A percentile compares a stretch with the other conserved stretches of the same genome.
Conservation (phyloP, 2,888 invertebrate genomes). For the Melanargia galathea region DNA sequence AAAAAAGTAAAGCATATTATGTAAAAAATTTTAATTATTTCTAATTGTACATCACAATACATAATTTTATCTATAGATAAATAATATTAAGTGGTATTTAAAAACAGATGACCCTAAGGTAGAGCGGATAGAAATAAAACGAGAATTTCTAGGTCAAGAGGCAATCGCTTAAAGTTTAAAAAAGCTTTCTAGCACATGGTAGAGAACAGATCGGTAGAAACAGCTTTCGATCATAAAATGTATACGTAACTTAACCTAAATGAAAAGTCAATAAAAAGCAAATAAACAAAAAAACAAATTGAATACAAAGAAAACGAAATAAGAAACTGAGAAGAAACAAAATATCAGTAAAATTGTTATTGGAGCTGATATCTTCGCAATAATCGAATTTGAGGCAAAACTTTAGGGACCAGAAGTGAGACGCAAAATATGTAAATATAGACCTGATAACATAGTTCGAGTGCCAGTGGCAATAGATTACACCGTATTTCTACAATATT, state of each 20-base stretch:
- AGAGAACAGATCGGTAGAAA: background rate
- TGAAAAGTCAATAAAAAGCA: conserved; percentile 33
- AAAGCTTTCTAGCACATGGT: background rate
- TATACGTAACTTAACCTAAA: background rate
- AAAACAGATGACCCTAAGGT: too few relatives aligned
- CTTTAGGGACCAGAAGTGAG: conserved; percentile 37
- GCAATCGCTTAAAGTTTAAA: background rate
- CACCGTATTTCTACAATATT: too few relatives aligned
- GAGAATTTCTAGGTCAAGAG: background rate
- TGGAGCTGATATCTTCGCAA: conserved; percentile 42
- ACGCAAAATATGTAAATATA: conserved; percentile 46
- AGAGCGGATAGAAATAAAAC: background rate
- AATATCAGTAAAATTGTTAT: conserved; percentile 41
- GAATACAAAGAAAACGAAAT: conserved; percentile 37
- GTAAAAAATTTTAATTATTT: too few relatives aligned
- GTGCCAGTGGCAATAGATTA: background rate
- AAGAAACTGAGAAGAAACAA: conserved; percentile 37
- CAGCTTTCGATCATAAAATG: background rate
- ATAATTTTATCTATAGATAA: too few relatives aligned
- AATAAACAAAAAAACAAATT: conserved; percentile 38
- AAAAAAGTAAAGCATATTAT: too few relatives aligned
- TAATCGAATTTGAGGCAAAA: conserved; percentile 46
- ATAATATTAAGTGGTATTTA: too few relatives aligned
- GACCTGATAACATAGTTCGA: conserved; percentile 38
- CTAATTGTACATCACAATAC: too few relatives aligned